phyloP scores from a whole-genome alignment of 2,888 invertebrate species.

The Phytoseiulus persimilis region DNA sequence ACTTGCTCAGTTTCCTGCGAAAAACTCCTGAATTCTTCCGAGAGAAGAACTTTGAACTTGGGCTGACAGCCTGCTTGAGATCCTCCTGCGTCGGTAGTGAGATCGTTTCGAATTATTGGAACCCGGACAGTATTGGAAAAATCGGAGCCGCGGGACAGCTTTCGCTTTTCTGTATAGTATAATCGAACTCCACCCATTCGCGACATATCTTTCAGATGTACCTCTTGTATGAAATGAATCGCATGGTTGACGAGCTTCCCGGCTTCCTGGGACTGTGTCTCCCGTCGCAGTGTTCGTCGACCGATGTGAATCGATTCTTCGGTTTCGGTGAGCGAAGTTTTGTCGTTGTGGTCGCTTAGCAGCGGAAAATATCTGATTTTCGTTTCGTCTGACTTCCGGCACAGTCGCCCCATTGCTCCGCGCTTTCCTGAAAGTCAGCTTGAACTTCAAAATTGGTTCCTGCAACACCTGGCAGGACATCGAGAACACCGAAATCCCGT shows the following conservation, averaged over 20 bases:
- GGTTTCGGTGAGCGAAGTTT: neutral
- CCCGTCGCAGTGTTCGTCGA: neutral
- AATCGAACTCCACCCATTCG: neutral
- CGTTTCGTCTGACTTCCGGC: too few relatives aligned
- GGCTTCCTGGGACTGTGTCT: conserved; percentile 29
- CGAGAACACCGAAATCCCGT: neutral
- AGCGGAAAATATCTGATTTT: neutral
- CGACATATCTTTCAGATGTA: neutral
- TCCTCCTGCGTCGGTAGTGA: neutral
- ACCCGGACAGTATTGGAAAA: neutral
- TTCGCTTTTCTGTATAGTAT: neutral
- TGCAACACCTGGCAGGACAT: conserved; percentile 16
- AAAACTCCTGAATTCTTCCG: neutral
- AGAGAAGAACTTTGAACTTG: neutral
- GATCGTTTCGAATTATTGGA: neutral
- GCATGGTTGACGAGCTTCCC: conserved; percentile 23
- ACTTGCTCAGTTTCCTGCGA: neutral
- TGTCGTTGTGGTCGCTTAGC: neutral
- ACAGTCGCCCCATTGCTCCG: conserved; percentile 23
- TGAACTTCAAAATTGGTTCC: conserved; percentile 16
- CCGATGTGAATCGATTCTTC: neutral
- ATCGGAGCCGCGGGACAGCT: neutral
- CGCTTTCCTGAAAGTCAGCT: conserved; percentile 6
- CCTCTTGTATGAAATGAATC: conserved; percentile 10
- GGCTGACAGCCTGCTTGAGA: neutral